A percentile compares a stretch with the other conserved stretches of the same genome.
phyloP scores from a whole-genome alignment of 2,113 vertebrate genomes.

The Pteronura brasiliensis region DNA sequence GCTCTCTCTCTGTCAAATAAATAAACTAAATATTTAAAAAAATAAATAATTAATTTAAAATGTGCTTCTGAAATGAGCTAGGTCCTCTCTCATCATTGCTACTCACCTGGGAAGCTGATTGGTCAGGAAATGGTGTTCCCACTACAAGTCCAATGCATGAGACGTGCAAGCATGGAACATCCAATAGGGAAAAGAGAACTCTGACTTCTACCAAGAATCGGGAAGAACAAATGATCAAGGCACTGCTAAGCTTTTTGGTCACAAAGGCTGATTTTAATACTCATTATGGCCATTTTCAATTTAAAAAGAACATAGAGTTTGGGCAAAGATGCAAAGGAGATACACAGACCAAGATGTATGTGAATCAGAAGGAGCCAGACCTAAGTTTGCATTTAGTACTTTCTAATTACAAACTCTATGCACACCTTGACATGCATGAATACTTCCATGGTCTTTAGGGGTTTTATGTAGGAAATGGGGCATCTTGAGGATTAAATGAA shows the following conservation, averaged over 20 bases:
- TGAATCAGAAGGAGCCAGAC: background rate
- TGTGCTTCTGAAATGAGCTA: background rate
- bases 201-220: background rate
- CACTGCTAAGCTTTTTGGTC: background rate
- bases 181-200: background rate
- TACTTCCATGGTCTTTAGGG: background rate
- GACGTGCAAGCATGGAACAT: background rate
- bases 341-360: rapidly evolving
- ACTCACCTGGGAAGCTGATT: background rate
- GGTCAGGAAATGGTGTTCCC: background rate
- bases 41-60: background rate
- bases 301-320: background rate
- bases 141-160: background rate
- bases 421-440: background rate
- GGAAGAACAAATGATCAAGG: background rate
- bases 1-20: background rate
- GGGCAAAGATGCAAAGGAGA: background rate
- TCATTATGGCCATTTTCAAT: background rate
- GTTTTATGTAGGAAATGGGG: background rate
- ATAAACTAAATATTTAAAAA: background rate
- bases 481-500: background rate
- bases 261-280: background rate
- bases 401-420: background rate
- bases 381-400: background rate
- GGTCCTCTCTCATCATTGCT: background rate